Evolutionary conservation across 2,797 vertebrate genomes (phyloP), one percentile per base, ranked within the genome.

Genomic region (Allobates femoralis): DNA sequence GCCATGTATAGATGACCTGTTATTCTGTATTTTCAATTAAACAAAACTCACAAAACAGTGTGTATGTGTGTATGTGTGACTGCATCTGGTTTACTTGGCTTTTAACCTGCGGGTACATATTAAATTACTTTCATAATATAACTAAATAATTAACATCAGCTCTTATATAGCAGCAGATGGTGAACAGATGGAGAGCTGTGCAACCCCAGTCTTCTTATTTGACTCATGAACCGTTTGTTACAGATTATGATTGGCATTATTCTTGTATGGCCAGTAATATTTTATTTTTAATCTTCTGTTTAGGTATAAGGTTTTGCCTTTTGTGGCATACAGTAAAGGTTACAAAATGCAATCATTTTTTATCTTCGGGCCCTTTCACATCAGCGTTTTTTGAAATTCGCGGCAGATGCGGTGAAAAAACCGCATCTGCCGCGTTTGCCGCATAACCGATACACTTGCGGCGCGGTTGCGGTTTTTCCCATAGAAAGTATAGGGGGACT

Each of bases 111-210:
- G 81, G 81, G 81, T 74, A 71, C n/a, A 58, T 83, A 60, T 83
- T 74, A 71, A 83, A 83, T 83, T 74, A 74, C 69, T 60, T 83
- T 83, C n/a, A 83, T 83, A 73, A 18, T 74, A 83, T 83, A 74
- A 83, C 81, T 83, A 74, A 83, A 74, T 83, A 83, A 83, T 83
- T 83, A 83, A 83, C 69, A 83, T 83, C 81, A 83, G 69, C 67
- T 83, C 81, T 83, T 83, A 58, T 83, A 83, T 60, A 58, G 81
- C 34, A 83, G 34, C 81, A 83, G 69, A 83, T 83, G 81, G 81
- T 74, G 34, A 83, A 62, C 81, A 83, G 81, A 83, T 83, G 81
- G 81, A 71, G 19, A 46, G 69, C 53, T 83, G 67, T 74, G 67
- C 69, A 83, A 60, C 81, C 69, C 69, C 81, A 74, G 53, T 55